These are phyloP conservation scores for Oreochromis spilurus DNA, from an alignment of 2,113 vertebrate species.

Conservation along the genomic window DNA sequence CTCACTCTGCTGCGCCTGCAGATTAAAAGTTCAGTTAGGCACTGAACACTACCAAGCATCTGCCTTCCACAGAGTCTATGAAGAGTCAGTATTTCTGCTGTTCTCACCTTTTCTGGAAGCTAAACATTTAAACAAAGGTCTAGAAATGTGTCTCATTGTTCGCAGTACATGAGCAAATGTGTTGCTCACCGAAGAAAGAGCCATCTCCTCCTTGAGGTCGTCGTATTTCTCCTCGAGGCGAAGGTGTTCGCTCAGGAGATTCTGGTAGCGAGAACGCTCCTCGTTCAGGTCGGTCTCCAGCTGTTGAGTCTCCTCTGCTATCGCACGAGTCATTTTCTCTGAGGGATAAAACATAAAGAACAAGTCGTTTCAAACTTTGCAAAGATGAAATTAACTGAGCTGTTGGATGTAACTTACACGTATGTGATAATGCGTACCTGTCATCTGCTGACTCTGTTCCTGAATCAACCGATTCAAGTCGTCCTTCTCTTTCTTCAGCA, in stretches of 20 bases:
- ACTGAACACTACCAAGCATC: neutral
- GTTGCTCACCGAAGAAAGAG: slow-evolving; percentile 74
- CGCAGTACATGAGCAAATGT: neutral
- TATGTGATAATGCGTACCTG: slow-evolving; percentile 69
- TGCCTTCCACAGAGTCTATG: neutral
- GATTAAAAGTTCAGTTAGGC: neutral
- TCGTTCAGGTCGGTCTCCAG: slow-evolving; percentile 92
- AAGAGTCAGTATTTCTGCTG: neutral
- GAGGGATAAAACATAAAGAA: neutral
- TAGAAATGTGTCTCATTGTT: neutral
- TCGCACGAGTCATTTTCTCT: slow-evolving; percentile 89
- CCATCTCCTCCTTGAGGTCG: slow-evolving; percentile 90
- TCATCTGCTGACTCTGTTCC: slow-evolving; percentile 91
- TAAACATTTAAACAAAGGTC: neutral
- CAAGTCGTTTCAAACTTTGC: neutral
- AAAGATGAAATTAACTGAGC: neutral
- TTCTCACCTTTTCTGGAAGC: neutral
- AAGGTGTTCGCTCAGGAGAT: slow-evolving; percentile 92
- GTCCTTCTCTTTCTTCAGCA: slow-evolving; percentile 91
- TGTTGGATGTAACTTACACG: neutral
- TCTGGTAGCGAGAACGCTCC: slow-evolving; percentile 93
- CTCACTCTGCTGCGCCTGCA: neutral
- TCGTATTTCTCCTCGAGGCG: slow-evolving; percentile 94
- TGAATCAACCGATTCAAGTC: slow-evolving; percentile 87
- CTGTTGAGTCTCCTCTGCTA: slow-evolving; percentile 89